Percentiles rank a stretch among this genome's conserved stretches.
Evolutionary conservation across 2,888 invertebrate genomes (phyloP).

Genomic region (Andrena flavipes): DNA sequence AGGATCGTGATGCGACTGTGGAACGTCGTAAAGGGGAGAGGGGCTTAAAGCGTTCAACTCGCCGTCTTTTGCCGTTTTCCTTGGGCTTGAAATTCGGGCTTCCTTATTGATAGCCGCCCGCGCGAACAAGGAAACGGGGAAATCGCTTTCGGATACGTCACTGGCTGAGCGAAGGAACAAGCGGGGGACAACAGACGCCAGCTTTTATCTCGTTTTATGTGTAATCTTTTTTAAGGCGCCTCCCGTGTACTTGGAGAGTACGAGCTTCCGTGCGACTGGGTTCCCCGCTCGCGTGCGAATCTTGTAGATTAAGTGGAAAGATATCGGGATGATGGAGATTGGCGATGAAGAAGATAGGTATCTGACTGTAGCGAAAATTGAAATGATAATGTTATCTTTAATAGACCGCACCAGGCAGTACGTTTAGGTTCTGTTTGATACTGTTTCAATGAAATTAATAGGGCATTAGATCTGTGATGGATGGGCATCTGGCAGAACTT

Average conservation of each 20-base stretch:
- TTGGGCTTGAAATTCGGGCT: slow-evolving; percentile 54
- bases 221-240: background rate
- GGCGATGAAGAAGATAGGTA: background rate
- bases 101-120: slow-evolving; percentile 55
- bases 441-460: too few relatives aligned
- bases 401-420: too few relatives aligned
- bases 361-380: background rate
- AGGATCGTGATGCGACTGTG: slow-evolving; percentile 72
- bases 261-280: background rate
- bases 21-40: slow-evolving; percentile 71
- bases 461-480: background rate
- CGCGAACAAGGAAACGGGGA: slow-evolving; percentile 15
- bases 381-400: background rate
- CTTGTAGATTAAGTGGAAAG: background rate
- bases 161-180: slow-evolving; percentile 42
- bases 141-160: slow-evolving; percentile 63
- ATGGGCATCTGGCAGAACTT: too few relatives aligned
- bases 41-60: slow-evolving; percentile 59
- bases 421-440: too few relatives aligned
- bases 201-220: slow-evolving; percentile 31
- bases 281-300: background rate
- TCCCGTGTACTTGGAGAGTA: background rate
- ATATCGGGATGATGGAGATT: background rate
- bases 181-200: slow-evolving; percentile 30
- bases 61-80: slow-evolving; percentile 32